These are phyloP conservation scores for Ophion ellenae DNA, from an alignment of 2,888 invertebrate species.

Conservation along the genomic window DNA sequence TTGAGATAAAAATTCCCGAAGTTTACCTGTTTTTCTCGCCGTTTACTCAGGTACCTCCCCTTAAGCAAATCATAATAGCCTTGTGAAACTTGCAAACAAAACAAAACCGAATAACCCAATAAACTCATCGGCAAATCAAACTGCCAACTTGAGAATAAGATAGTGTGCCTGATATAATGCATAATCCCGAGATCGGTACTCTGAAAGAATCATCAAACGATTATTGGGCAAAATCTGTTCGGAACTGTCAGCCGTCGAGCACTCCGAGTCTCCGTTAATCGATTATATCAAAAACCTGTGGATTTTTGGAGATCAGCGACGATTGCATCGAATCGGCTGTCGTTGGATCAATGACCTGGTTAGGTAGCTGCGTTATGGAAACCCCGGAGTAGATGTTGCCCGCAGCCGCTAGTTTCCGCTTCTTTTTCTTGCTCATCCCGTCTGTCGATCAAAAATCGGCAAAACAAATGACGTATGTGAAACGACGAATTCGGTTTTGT, in stretches of 20 bases:
- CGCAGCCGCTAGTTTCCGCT: slow-evolving; percentile 88
- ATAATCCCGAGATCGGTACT: too few species aligned
- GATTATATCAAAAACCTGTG: slow-evolving; percentile 71
- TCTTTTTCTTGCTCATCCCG: slow-evolving; percentile 85
- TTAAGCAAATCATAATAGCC: too few species aligned
- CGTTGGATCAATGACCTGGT: slow-evolving; percentile 85
- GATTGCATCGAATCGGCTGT: slow-evolving; percentile 38
- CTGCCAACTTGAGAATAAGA: too few species aligned
- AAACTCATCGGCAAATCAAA: too few species aligned
- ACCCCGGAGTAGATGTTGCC: slow-evolving; percentile 86
- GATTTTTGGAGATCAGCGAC: slow-evolving; percentile 73
- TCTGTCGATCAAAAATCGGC: slow-evolving; percentile 80
- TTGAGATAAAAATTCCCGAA: too few species aligned
- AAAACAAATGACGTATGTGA: not conserved
- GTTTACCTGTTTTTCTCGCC: too few species aligned
- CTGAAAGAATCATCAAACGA: too few species aligned
- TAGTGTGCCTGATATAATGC: too few species aligned
- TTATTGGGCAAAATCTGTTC: not conserved
- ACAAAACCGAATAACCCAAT: too few species aligned
- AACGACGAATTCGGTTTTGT: not conserved
- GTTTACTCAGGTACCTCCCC: too few species aligned
- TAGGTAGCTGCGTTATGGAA: slow-evolving; percentile 88
- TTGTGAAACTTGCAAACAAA: too few species aligned
- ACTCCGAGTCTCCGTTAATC: not conserved
- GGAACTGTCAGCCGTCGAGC: not conserved